Conservation (phyloP, 1,140 invertebrate species). For the Drosophila nannoptera region DNA sequence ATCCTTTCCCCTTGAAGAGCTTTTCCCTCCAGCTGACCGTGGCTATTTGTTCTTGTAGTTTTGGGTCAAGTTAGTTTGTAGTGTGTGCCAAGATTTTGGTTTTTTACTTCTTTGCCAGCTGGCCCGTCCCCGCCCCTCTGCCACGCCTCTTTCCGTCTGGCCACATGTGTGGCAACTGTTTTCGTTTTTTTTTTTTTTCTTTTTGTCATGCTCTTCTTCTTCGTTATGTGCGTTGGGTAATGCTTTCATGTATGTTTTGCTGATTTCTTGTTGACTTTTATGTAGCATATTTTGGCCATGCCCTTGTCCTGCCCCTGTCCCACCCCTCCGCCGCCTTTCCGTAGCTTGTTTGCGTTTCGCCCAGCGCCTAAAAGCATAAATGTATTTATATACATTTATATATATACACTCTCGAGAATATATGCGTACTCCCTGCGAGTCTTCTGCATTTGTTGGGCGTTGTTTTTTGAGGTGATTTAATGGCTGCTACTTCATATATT, state of each 20-base stretch:
- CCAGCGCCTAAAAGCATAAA: slow-evolving; percentile 6
- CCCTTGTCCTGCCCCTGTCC: too few relatives aligned
- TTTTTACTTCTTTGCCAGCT: slow-evolving; percentile 48
- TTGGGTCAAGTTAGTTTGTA: slow-evolving; percentile 69
- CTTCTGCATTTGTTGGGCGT: slow-evolving; percentile 24
- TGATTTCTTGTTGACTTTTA: slow-evolving; percentile 70
- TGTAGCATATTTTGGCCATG: too few relatives aligned
- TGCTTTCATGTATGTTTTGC: slow-evolving; percentile 36
- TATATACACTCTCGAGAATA: background rate
- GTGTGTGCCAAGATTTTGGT: slow-evolving; percentile 52
- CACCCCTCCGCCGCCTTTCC: background rate
- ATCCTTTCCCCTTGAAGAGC: slow-evolving; percentile 11
- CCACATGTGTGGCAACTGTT: slow-evolving; percentile 64
- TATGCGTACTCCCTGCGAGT: slow-evolving; percentile 27
- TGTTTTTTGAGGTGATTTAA: slow-evolving; percentile 63
- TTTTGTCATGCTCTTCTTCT: slow-evolving; percentile 43
- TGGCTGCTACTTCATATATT: slow-evolving; percentile 56
- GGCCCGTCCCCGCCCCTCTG: background rate
- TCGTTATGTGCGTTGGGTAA: slow-evolving; percentile 31
- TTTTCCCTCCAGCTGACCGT: slow-evolving; percentile 10
- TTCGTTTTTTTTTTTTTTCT: slow-evolving; percentile 30
- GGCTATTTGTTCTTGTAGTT: slow-evolving; percentile 66
- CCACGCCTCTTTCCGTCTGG: slow-evolving; percentile 9
- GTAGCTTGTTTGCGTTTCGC: slow-evolving; percentile 1
- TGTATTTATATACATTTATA: background rate